These are phyloP conservation scores for Otis tarda DNA, from an alignment of 2,113 vertebrate species.

Conservation along the genomic window DNA sequence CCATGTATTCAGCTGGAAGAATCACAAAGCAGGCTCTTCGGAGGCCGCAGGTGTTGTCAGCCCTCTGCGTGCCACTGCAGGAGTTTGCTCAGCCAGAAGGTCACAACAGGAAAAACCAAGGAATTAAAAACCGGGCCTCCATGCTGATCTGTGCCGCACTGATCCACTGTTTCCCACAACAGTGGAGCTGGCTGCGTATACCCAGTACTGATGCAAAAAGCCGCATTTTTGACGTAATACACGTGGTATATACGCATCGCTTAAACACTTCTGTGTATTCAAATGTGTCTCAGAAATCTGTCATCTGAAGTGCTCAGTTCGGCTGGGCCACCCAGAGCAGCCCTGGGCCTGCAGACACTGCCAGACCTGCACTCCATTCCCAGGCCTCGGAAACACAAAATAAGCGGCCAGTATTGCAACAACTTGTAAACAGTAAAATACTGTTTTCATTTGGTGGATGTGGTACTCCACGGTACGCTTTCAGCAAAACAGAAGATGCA, in stretches of 20 bases:
- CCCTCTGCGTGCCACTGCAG: background rate
- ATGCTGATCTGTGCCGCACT: background rate
- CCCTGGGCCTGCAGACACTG: rapidly evolving
- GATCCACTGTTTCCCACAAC: rapidly evolving
- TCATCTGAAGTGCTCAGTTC: background rate
- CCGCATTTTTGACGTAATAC: background rate
- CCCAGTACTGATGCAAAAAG: rapidly evolving
- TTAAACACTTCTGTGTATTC: background rate
- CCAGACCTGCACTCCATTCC: background rate
- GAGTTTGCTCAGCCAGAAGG: background rate
- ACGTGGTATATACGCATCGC: background rate
- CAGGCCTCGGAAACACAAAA: background rate
- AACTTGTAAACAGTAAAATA: background rate
- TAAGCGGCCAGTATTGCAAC: too few species aligned
- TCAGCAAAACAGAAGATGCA: background rate
- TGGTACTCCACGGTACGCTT: background rate
- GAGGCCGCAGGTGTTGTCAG: background rate
- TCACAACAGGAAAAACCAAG: background rate
- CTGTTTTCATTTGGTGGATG: background rate
- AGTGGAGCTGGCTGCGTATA: rapidly evolving
- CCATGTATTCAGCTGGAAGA: background rate
- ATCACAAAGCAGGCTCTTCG: background rate
- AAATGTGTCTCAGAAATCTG: background rate
- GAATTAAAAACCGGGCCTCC: background rate
- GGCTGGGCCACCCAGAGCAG: background rate